Percentiles rank a stretch among this genome's conserved stretches.
Conservation (phyloP, 2,888 invertebrate genomes). For the Archips xylosteana region DNA sequence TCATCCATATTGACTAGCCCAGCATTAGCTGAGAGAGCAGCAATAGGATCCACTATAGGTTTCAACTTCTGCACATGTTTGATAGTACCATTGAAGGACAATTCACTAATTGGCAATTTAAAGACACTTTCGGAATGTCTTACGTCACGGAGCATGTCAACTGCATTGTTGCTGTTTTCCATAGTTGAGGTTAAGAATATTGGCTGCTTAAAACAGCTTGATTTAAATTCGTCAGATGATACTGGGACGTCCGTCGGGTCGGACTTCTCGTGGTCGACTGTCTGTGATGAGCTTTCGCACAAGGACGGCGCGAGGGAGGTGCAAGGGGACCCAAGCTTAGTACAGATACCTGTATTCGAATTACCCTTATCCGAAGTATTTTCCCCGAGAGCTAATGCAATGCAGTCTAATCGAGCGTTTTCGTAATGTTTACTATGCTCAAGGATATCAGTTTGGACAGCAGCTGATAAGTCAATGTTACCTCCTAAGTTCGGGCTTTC, state of each 20-base stretch:
- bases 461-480: constrained; percentile 71
- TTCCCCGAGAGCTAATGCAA: constrained; percentile 54
- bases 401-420: constrained; percentile 57
- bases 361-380: constrained; percentile 59
- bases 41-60: constrained; percentile 77
- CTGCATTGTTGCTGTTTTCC: constrained; percentile 84
- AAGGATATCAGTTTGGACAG: constrained; percentile 58
- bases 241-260: constrained; percentile 64
- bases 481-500: constrained; percentile 65
- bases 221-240: constrained; percentile 74
- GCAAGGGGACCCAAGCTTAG: constrained; percentile 66
- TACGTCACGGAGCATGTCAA: constrained; percentile 75
- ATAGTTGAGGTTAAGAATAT: constrained; percentile 80
- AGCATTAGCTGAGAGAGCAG: constrained; percentile 66
- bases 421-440: constrained; percentile 60
- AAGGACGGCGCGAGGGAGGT: constrained; percentile 62
- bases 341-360: constrained; percentile 61
- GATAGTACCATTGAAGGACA: constrained; percentile 80
- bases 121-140: constrained; percentile 71
- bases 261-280: constrained; percentile 71
- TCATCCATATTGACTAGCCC: constrained; percentile 58
- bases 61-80: constrained; percentile 79
- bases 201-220: constrained; percentile 65
- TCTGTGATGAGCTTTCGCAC: constrained; percentile 66
- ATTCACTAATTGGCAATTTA: constrained; percentile 77